Evolutionary conservation across 2,797 vertebrate species (phyloP).

Genomic region (Micrastur ruficollis): DNA sequence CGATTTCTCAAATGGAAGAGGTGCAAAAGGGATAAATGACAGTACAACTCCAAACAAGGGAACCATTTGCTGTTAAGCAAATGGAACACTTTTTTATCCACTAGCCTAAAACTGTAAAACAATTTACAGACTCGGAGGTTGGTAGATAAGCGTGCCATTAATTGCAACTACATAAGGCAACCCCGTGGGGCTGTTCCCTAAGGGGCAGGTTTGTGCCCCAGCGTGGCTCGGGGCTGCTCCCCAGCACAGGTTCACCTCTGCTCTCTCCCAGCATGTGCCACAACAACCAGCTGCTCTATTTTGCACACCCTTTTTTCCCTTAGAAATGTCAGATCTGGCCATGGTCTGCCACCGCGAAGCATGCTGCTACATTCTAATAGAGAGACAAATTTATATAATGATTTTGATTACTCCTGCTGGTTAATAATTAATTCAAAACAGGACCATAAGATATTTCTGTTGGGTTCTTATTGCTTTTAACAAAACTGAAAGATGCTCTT

Average conservation of each 20-base stretch:
- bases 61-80: fast-evolving
- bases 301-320: background rate
- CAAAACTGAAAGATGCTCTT: background rate
- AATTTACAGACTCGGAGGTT: background rate
- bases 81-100: background rate
- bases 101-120: background rate
- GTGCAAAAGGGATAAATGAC: background rate
- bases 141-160: background rate
- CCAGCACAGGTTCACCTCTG: background rate
- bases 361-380: background rate
- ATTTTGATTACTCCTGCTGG: background rate
- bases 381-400: background rate
- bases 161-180: background rate
- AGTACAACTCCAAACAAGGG: background rate
- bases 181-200: background rate
- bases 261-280: background rate
- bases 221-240: background rate
- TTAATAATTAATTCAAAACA: background rate
- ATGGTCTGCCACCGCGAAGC: background rate
- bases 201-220: background rate
- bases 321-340: background rate
- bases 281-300: background rate
- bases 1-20: background rate
- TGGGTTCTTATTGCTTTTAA: background rate
- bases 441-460: background rate